These are phyloP conservation scores for Aphidius colemani DNA, from an alignment of 2,888 invertebrate genomes.

Conservation along the genomic window DNA sequence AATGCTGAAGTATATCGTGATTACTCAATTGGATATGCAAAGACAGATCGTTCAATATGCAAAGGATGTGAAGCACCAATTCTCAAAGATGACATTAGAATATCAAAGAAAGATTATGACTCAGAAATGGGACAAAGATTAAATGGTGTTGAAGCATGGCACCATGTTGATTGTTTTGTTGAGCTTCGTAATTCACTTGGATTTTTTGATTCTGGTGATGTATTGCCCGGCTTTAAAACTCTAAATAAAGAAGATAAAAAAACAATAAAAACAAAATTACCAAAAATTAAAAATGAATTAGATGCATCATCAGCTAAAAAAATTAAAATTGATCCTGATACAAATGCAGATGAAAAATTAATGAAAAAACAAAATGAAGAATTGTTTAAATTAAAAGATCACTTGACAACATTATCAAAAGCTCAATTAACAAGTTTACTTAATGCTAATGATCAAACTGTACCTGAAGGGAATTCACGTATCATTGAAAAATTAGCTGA, in stretches of 20 bases:
- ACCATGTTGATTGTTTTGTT: constrained; percentile 90
- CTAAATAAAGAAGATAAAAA: constrained; percentile 75
- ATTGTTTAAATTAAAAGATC: constrained; percentile 71
- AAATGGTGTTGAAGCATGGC: constrained; percentile 87
- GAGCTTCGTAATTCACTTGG: constrained; percentile 73
- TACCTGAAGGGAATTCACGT: constrained; percentile 72
- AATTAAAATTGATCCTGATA: constrained; percentile 68
- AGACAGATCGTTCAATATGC: constrained; percentile 80
- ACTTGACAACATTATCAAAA: constrained; percentile 65
- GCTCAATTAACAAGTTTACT: constrained; percentile 69
- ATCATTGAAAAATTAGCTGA: constrained; percentile 80
- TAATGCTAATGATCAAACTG: constrained; percentile 72
- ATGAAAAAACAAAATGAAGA: constrained; percentile 75
- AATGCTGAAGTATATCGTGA: constrained; percentile 64
- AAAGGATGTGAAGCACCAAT: constrained; percentile 86
- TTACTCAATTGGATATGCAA: constrained; percentile 83
- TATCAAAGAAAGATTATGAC: constrained; percentile 85
- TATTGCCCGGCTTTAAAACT: constrained; percentile 75
- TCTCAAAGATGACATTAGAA: constrained; percentile 69
- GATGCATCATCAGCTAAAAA: constrained; percentile 72
- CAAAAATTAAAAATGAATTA: constrained; percentile 62
- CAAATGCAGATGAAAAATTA: constrained; percentile 65
- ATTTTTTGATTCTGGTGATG: constrained; percentile 74
- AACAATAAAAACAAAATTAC: constrained; percentile 67
- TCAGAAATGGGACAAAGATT: constrained; percentile 78